Evolutionary conservation across 1,140 invertebrate genomes (phyloP).

Genomic region (Drosophila funebris): DNA sequence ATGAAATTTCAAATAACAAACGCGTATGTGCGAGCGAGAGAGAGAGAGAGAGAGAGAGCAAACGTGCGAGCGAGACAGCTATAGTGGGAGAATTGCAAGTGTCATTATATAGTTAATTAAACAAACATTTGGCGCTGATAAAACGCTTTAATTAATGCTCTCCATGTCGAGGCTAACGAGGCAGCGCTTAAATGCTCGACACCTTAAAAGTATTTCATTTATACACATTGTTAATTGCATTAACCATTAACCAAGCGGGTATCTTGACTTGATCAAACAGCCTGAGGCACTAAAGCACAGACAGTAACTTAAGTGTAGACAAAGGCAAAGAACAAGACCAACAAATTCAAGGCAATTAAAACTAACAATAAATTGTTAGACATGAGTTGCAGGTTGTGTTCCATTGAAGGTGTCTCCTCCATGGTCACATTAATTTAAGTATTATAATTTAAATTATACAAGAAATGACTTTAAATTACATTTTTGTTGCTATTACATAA

Average conservation of each 20-base stretch:
- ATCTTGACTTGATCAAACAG: neutral
- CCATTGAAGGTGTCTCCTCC: neutral
- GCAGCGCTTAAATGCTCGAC: slow-evolving; percentile 25
- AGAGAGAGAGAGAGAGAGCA: neutral
- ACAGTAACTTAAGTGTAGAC: neutral
- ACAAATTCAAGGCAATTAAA: no score
- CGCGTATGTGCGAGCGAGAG: neutral
- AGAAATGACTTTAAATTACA: no score
- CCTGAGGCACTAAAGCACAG: no score
- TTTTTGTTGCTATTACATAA: no score
- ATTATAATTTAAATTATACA: no score
- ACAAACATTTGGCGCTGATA: slow-evolving; percentile 72
- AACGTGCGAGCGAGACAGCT: neutral
- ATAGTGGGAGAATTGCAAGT: slow-evolving; percentile 24
- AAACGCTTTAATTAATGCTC: slow-evolving; percentile 74
- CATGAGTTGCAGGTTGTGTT: no score
- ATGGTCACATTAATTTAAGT: neutral
- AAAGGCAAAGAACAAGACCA: neutral
- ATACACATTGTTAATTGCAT: slow-evolving; percentile 44
- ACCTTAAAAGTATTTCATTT: slow-evolving; percentile 65
- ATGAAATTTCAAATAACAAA: slow-evolving; percentile 79
- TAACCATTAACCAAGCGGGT: neutral
- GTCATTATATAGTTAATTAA: slow-evolving; percentile 77
- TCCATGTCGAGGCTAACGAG: slow-evolving; percentile 28
- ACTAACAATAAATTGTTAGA: no score